Conservation (phyloP, 2,888 invertebrate genomes). For the Ophion obscuratus region DNA sequence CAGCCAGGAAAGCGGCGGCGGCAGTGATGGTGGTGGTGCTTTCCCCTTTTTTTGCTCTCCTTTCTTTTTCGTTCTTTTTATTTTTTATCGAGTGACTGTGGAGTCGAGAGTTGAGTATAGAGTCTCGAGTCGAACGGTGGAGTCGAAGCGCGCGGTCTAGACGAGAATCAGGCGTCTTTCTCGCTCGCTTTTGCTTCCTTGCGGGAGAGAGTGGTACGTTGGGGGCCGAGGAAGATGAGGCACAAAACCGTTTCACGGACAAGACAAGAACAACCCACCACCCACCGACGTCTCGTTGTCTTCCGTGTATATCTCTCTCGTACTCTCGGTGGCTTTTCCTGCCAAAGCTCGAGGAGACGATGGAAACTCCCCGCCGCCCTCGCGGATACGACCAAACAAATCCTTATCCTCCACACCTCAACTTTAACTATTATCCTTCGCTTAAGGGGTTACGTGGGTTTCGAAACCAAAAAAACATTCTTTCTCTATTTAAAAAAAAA, state of each 20-base stretch:
- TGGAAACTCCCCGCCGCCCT: conserved; percentile 12
- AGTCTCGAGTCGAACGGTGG: conserved; percentile 64
- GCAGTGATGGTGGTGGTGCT: conserved; percentile 43
- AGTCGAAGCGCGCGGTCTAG: conserved; percentile 75
- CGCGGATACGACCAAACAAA: not conserved
- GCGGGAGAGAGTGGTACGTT: conserved; percentile 15
- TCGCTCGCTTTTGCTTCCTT: conserved; percentile 53
- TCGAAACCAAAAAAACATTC: no score
- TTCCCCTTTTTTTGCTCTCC: conserved; percentile 48
- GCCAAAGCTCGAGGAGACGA: conserved; percentile 40
- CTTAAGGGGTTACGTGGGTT: no score
- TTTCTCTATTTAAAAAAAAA: no score
- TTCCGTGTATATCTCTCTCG: conserved; percentile 28
- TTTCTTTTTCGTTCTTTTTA: conserved; percentile 56
- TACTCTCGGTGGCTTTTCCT: conserved; percentile 49
- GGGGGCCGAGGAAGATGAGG: conserved; percentile 33
- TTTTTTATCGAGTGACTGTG: conserved; percentile 80
- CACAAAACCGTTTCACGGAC: conserved; percentile 50
- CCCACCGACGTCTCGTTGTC: conserved; percentile 48
- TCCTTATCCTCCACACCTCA: no score
- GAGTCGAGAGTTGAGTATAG: conserved; percentile 76
- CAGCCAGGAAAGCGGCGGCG: conserved; percentile 75
- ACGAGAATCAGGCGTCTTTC: conserved; percentile 73
- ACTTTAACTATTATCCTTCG: no score
- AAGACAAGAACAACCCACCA: conserved; percentile 62